A percentile compares a stretch with the other conserved stretches of the same genome.
phyloP scores from a whole-genome alignment of 2,888 invertebrate genomes.

The Plebejus melissa region DNA sequence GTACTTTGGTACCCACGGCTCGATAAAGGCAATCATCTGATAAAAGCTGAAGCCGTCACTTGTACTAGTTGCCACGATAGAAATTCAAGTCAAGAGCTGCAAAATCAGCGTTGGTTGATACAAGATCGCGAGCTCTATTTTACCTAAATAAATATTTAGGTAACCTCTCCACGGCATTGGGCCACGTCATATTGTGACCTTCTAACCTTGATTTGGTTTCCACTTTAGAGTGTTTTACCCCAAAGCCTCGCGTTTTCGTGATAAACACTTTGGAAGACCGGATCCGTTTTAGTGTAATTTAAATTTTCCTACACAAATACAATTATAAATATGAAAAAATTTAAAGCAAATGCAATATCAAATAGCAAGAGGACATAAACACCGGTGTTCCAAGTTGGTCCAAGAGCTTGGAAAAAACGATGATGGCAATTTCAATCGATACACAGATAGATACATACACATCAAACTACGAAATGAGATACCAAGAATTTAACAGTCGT shows the following conservation, averaged over 20 bases:
- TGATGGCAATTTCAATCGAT: constrained; percentile 64
- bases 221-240: constrained; percentile 83
- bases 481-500: constrained; percentile 72
- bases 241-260: constrained; percentile 62
- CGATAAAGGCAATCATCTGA: constrained; percentile 62
- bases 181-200: constrained; percentile 87
- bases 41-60: constrained; percentile 66
- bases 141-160: constrained; percentile 44
- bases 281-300: constrained; percentile 40
- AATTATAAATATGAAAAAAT: constrained; percentile 41
- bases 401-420: constrained; percentile 63
- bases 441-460: constrained; percentile 77
- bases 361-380: constrained; percentile 48
- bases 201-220: constrained; percentile 91
- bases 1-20: constrained; percentile 77
- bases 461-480: constrained; percentile 75
- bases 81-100: constrained; percentile 47
- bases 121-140: constrained; percentile 53
- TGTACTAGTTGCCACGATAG: constrained; percentile 56
- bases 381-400: constrained; percentile 70
- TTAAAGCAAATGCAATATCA: constrained; percentile 41
- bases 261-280: constrained; percentile 61
- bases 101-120: constrained; percentile 47
- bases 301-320: constrained; percentile 38
- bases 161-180: constrained; percentile 72